Base-by-base conservation (phyloP, 2,888 invertebrate species). In the Cosmia pyralina region DNA sequence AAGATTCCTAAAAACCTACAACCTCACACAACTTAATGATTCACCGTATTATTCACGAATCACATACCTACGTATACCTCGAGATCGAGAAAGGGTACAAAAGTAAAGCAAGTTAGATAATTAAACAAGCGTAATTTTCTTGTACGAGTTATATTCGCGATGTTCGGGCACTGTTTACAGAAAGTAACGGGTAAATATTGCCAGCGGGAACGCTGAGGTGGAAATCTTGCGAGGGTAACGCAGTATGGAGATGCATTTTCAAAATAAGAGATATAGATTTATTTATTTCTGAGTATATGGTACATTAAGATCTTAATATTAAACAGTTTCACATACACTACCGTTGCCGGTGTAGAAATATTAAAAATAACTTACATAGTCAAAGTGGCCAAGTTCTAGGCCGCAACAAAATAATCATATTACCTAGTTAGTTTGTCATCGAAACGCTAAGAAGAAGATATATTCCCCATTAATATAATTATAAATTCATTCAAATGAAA, bases 181-280 rank as follows among this genome's bases (percentile, higher is more conserved):
- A 95, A 95, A 96, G 95, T 95, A 93, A 92, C 93, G 92, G 93
- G 95, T 94, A 96, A 96, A 96, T 95, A 96, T 95, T 93, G 92
- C 92, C 90, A 92, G 88, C 88, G 88, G 84, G 86, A 85, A 90
- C 90, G 91, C 91, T 90, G 94, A 95, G 95, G 95, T 95, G 88
- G 93, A 90, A 94, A 90, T 93, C 92, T 94, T 89, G 70, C 73
- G n/a, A 72, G 88, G 64, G 52, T 81, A 28, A 10, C 2, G 0
- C 19, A 79, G 69, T 86, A 74, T 90, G 91, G 94, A 93, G 78
- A 38, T 1, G 63, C 59, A 28, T 50, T 53, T 50, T 34, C 11
- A 0, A 28, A 75, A 13, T 57, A 15, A 4, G 19, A 7, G 0
- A n/a, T n/a, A n/a, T n/a, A n/a, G n/a, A n/a, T n/a, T n/a, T n/a